Percentiles rank a stretch among this genome's conserved stretches.
phyloP scores from a whole-genome alignment of 2,888 invertebrate genomes.

The Heteropelma amictum region DNA sequence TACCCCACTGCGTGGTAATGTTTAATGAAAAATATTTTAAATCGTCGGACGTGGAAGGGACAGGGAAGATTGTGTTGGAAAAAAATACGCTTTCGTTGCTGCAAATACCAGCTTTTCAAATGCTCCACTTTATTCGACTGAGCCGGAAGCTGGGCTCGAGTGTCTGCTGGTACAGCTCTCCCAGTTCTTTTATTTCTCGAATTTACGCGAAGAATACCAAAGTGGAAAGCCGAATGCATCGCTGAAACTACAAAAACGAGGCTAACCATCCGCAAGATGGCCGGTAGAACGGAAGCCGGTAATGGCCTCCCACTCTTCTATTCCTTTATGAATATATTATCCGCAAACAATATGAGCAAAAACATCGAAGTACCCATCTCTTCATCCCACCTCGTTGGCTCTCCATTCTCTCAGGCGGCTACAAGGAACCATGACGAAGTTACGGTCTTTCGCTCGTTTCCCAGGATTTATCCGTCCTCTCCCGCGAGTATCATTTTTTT shows the following conservation, averaged over 20 bases:
- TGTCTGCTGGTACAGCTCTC: too few species aligned
- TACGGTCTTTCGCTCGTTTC: slow-evolving; percentile 16
- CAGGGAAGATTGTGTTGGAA: too few species aligned
- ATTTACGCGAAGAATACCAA: neutral
- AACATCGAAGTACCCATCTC: neutral
- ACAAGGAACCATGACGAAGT: slow-evolving; percentile 23
- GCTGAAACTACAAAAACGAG: slow-evolving; percentile 32
- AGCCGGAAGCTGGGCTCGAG: too few species aligned
- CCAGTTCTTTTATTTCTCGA: too few species aligned
- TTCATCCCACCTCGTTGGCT: neutral
- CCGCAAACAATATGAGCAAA: neutral
- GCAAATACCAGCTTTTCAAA: too few species aligned
- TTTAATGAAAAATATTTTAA: too few species aligned
- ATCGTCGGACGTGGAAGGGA: too few species aligned
- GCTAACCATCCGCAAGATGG: neutral
- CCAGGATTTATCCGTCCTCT: neutral
- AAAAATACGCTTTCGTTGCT: too few species aligned
- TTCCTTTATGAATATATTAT: slow-evolving; percentile 43
- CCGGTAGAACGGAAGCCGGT: slow-evolving; percentile 17
- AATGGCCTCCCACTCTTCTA: slow-evolving; percentile 17
- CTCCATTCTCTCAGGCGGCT: neutral
- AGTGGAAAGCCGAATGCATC: slow-evolving; percentile 22
- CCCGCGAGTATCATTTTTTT: neutral
- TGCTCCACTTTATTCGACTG: too few species aligned
- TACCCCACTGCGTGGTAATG: too few species aligned